Percentiles rank a stretch among this genome's conserved stretches.
Conservation (phyloP, 1,140 invertebrate genomes). For the Drosophila kepulauana region DNA sequence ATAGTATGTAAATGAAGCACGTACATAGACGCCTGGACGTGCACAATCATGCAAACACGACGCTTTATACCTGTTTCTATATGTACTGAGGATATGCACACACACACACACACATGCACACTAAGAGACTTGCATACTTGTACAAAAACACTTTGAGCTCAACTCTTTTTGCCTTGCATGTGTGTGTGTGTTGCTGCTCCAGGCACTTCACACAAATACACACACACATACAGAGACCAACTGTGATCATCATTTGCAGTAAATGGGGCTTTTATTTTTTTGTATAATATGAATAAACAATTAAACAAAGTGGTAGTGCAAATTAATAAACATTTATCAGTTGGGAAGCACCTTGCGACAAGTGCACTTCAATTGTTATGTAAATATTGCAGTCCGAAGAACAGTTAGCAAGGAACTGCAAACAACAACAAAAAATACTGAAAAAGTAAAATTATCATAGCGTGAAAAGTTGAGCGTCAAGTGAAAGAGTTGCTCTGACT, state of each 20-base stretch:
- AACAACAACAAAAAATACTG: too few relatives aligned
- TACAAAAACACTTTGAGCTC: slow-evolving; percentile 23
- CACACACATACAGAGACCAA: slow-evolving; percentile 1
- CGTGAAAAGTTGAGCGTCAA: too few relatives aligned
- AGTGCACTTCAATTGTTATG: slow-evolving; percentile 2
- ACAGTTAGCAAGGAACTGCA: not conserved
- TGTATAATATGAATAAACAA: slow-evolving; percentile 13
- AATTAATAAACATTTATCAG: slow-evolving; percentile 10
- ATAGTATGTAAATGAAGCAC: slow-evolving; percentile 35
- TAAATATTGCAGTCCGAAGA: slow-evolving; percentile 2
- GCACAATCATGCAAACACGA: slow-evolving; percentile 21
- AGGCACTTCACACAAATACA: not conserved
- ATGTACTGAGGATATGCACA: slow-evolving; percentile 9
- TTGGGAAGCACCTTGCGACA: slow-evolving; percentile 2
- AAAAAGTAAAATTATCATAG: too few relatives aligned
- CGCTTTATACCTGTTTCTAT: slow-evolving; percentile 15
- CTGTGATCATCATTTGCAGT: slow-evolving; percentile 9
- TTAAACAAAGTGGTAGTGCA: slow-evolving; percentile 8
- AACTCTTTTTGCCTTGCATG: slow-evolving; percentile 10
- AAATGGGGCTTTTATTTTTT: slow-evolving; percentile 11
- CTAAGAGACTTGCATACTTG: not conserved
- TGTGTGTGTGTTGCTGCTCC: not conserved
- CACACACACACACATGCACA: not conserved
- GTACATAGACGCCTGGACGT: slow-evolving; percentile 35
- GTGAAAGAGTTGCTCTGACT: too few relatives aligned